Evolutionary conservation across 53 echinoderm and acorn worm species (phyloP), one percentile per base, ranked within the genome.

Genomic region (Hippasteria phrygiana): DNA sequence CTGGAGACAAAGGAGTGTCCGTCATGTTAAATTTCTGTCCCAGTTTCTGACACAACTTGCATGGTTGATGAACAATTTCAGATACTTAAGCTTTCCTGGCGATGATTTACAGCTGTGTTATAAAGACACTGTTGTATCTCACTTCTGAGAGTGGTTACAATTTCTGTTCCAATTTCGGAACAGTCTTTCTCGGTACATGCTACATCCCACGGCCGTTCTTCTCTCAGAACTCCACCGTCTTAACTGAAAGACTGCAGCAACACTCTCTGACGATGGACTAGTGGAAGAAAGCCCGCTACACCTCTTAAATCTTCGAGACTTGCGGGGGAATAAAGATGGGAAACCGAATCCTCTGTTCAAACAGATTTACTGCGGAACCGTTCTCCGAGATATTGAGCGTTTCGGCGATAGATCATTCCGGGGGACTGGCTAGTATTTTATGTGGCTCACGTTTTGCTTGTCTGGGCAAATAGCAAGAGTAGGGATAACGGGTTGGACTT

Each of bases 271-370:
- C 32, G 53, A 53, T 28, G 33, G 76, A 76, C 76, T 43, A 76
- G 17, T 53, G 29, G 34, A 76, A 51, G 76, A 76, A 76, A 48
- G 32, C 2, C 76, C 34, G 32, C 29, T 50, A 76, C 76, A 76
- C 76, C 78, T 78, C 78, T 78, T 78, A 78, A 78, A 78, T 78
- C 59, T 78, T 33, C 37, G 59, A 78, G 78, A 55, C 78, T n/a
- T 22, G 55, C 62, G 35, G 14, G 78, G 40, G 36, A 37, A 54
- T 56, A 55, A 37, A 34, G 59, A 24, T 5, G 28, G 18, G 55
- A 78, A 75, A 75, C 75, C 17, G 37, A 56, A 41, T 78, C 78
- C 59, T 38, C 62, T 59, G 78, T 78, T 78, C 78, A 78, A 78
- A 78, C 78, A 78, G 78, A 78, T 78, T 78, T 78, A 78, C 78